These are phyloP conservation scores for Ceyx margarethae DNA, from an alignment of 2,113 vertebrate species.

Conservation along the genomic window DNA sequence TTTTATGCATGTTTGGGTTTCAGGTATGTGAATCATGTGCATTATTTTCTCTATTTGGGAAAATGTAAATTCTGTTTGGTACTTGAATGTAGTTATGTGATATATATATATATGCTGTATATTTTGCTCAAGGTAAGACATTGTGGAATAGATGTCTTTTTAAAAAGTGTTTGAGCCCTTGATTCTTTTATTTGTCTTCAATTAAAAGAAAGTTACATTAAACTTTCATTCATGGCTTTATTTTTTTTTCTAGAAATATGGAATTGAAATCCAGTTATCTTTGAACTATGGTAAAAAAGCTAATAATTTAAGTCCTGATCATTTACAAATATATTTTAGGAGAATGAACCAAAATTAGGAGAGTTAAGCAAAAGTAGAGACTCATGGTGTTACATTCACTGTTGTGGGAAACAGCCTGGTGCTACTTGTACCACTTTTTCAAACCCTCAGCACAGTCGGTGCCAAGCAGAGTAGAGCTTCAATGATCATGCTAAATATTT, in stretches of 20 bases:
- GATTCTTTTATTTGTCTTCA: constrained; percentile 71
- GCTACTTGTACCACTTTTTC: neutral
- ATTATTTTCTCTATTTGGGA: constrained; percentile 65
- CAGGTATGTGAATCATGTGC: constrained; percentile 71
- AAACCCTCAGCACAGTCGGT: neutral
- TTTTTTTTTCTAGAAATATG: neutral
- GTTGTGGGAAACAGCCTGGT: neutral
- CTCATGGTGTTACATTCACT: neutral
- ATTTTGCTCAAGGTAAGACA: constrained; percentile 79
- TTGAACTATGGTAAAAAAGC: neutral
- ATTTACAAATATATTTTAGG: neutral
- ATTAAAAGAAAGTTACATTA: constrained; percentile 64
- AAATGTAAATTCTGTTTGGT: constrained; percentile 80
- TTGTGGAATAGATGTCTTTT: constrained; percentile 37
- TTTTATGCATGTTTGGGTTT: constrained; percentile 49
- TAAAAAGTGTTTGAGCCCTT: constrained; percentile 31
- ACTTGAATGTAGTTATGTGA: constrained; percentile 84
- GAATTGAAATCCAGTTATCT: neutral
- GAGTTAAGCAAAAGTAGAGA: neutral
- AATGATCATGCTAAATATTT: neutral
- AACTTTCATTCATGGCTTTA: neutral
- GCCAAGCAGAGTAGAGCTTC: neutral
- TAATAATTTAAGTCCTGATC: neutral
- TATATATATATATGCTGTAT: constrained; percentile 76
- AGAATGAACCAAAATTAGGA: neutral